Base-by-base conservation (phyloP, 2,113 vertebrate genomes). In the Rhabdornis inornatus region DNA sequence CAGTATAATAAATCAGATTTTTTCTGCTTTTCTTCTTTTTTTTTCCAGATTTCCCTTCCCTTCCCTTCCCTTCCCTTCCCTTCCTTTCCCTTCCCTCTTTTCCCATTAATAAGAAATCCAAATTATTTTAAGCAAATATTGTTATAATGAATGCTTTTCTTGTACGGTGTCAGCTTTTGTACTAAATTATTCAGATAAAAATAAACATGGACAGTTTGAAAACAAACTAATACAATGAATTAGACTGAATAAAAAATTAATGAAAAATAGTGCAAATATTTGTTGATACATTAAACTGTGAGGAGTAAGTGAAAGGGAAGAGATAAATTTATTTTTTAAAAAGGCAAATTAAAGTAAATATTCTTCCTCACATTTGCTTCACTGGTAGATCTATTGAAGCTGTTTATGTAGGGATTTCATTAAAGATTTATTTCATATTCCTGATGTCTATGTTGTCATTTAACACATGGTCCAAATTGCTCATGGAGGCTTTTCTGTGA, bases 171-270 rank as follows among this genome's bases (percentile, higher is more conserved):
- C 31, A 87, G 31, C 20, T 91, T 74, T 91, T 89, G 20, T 56
- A 45, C 13, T 87, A 79, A 95, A 94, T 91, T 84, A 92, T 94
- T 94, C 69, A 61, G 61, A 64, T 76, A 66, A 92, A 92, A 94
- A 89, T 71, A 94, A 94, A 87, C 24, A 82, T 0, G 11, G 30
- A 50, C 21, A 37, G 24, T 84, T 82, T 87, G 39, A 56, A 71
- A 94, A 68, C 50, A 81, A 86, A 33, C 70, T 78, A 90, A 78
- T 50, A 28, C 0, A 0, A 66, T 70, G 21, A 92, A 87, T 63
- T 75, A 82, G 69, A 39, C 15, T 79, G 56, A 82, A 79, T 68
- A 87, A 91, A 68, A 61, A 75, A 71, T 87, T 81, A 13, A 84
- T 64, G 57, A 49, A 78, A 84, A 91, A 56, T 33, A 44, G 8